Evolutionary conservation across 2,797 vertebrate species (phyloP).

Genomic region (Myiotriccus ornatus): DNA sequence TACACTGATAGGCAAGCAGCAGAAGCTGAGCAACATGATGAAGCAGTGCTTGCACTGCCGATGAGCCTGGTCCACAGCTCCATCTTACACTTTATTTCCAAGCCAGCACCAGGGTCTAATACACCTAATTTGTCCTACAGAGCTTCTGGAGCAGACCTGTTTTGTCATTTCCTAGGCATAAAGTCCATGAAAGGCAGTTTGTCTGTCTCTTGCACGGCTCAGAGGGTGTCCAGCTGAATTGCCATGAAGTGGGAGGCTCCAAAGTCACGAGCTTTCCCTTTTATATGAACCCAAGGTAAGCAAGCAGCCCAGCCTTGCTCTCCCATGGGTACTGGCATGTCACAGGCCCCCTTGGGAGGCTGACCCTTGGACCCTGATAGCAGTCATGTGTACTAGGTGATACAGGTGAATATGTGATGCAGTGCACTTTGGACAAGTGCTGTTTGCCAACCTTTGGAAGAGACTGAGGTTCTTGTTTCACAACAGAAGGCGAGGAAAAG

Average conservation of each 20-base stretch:
- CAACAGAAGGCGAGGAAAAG: neutral
- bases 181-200: accelerated
- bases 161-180: neutral
- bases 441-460: constrained; percentile 29
- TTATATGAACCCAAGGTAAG: neutral
- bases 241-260: neutral
- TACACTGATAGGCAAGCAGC: neutral
- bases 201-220: neutral
- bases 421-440: constrained; percentile 13
- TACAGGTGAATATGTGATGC: neutral
- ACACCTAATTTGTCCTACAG: accelerated
- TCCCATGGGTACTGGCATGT: accelerated
- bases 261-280: neutral
- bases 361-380: neutral
- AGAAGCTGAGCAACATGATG: neutral
- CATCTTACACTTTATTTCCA: neutral
- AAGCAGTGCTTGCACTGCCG: accelerated
- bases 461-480: neutral
- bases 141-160: neutral
- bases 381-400: accelerated
- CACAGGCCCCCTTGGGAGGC: accelerated
- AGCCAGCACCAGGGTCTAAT: neutral
- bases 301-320: neutral
- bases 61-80: neutral
- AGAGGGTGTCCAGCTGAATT: neutral